phyloP scores from a whole-genome alignment of 2,888 invertebrate species.

The Ichneumoninae sp. region DNA sequence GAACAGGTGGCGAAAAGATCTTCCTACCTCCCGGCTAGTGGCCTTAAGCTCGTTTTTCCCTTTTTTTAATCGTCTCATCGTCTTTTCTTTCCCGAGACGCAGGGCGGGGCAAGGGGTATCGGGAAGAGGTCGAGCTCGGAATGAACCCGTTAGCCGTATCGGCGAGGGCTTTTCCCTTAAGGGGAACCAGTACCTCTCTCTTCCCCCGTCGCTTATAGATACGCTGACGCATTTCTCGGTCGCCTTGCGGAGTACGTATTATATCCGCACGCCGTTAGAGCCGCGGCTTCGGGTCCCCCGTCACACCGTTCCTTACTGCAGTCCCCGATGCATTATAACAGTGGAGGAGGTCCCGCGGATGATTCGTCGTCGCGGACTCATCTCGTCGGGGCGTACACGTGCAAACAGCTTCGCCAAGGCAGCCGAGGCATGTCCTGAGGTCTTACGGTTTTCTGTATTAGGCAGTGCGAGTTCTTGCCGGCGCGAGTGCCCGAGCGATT shows the following conservation, averaged over 20 bases:
- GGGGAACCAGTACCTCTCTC: slow-evolving; percentile 73
- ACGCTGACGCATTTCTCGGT: slow-evolving; percentile 56
- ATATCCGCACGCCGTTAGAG: neutral
- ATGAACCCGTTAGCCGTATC: slow-evolving; percentile 80
- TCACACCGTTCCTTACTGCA: slow-evolving; percentile 20
- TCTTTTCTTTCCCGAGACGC: slow-evolving; percentile 26
- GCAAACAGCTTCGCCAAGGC: neutral
- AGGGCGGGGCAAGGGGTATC: slow-evolving; percentile 38
- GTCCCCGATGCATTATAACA: slow-evolving; percentile 26
- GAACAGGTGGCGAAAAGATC: slow-evolving; percentile 55
- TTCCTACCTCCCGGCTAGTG: slow-evolving; percentile 45
- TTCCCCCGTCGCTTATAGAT: slow-evolving; percentile 35
- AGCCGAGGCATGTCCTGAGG: slow-evolving; percentile 51
- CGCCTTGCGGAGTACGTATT: slow-evolving; percentile 41
- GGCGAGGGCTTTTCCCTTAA: slow-evolving; percentile 75
- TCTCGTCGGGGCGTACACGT: slow-evolving; percentile 47
- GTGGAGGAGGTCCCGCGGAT: slow-evolving; percentile 43
- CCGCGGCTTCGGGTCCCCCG: neutral
- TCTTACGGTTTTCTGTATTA: slow-evolving; percentile 82
- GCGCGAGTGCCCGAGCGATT: slow-evolving; percentile 71
- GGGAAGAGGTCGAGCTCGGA: slow-evolving; percentile 64
- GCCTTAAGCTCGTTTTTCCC: slow-evolving; percentile 24
- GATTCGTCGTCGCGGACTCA: slow-evolving; percentile 55
- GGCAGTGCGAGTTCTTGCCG: slow-evolving; percentile 80
- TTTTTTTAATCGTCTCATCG: slow-evolving; percentile 3